Conservation (phyloP, 2,888 invertebrate species). For the Apamea anceps region DNA sequence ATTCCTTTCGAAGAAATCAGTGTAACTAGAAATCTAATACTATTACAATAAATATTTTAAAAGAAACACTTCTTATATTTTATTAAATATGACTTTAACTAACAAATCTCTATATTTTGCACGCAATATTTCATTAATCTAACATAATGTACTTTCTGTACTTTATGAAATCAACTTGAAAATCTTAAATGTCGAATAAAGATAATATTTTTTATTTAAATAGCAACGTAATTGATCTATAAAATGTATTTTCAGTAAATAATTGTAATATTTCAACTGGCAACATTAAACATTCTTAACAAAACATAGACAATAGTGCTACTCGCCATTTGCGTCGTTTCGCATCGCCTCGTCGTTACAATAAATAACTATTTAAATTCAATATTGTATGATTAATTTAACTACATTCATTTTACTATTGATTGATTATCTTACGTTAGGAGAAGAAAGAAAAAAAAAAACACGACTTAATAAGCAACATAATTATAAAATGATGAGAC, state of each 20-base stretch:
- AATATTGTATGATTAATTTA: constrained; percentile 76
- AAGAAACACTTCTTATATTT: constrained; percentile 56
- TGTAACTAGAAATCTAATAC: constrained; percentile 51
- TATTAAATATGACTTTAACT: constrained; percentile 59
- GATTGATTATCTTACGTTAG: constrained; percentile 61
- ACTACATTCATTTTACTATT: constrained; percentile 69
- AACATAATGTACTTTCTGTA: constrained; percentile 50
- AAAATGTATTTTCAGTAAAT: constrained; percentile 63
- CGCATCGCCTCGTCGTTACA: constrained; percentile 65
- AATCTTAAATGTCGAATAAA: constrained; percentile 35
- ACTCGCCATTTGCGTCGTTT: constrained; percentile 73
- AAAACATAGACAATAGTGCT: constrained; percentile 77
- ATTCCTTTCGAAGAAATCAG: constrained; percentile 59
- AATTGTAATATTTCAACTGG: constrained; percentile 68
- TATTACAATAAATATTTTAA: constrained; percentile 58
- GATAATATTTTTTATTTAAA: constrained; percentile 61
- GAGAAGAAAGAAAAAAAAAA: constrained; percentile 30
- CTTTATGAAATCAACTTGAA: constrained; percentile 50
- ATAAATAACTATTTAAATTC: constrained; percentile 71
- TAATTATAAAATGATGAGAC: constrained; percentile 30
- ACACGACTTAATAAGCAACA: constrained; percentile 31
- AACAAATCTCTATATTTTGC: constrained; percentile 55
- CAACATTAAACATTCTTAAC: constrained; percentile 69
- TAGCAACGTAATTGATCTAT: constrained; percentile 63
- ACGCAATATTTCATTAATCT: constrained; percentile 45